Conservation (phyloP, 37 sponge, comb jelly and placozoan species). For the Haliclona indistincta region DNA sequence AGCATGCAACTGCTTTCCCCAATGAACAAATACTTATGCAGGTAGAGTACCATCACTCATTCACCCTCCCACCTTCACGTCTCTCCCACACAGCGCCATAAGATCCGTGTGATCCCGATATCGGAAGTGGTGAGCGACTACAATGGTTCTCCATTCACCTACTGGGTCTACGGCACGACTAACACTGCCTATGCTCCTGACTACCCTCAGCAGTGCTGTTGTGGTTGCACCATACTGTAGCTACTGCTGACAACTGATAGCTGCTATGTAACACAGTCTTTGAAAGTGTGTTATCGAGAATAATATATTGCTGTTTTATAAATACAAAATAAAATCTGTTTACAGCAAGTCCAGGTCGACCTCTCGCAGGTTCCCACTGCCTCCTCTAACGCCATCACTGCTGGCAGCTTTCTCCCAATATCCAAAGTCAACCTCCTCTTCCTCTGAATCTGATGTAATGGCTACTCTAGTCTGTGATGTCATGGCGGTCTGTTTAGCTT, state of each 20-base stretch:
- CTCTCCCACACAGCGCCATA: slow-evolving; percentile 47
- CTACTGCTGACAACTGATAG: too few species aligned
- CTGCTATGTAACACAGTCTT: too few species aligned
- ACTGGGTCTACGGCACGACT: slow-evolving; percentile 70
- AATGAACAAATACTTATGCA: slow-evolving; percentile 62
- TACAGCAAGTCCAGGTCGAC: not conserved
- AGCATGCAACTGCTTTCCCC: slow-evolving; percentile 46
- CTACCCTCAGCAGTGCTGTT: slow-evolving; percentile 81
- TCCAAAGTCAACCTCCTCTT: slow-evolving; percentile 31
- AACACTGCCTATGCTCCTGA: slow-evolving; percentile 42
- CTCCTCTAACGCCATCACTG: not conserved
- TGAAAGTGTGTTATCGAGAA: too few species aligned
- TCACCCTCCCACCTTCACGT: not conserved
- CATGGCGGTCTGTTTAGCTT: slow-evolving; percentile 27
- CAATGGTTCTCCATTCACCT: slow-evolving; percentile 43
- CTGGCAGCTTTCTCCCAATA: slow-evolving; percentile 16
- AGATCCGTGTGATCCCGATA: slow-evolving; percentile 66
- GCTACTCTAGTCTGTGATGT: not conserved
- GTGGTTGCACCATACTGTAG: slow-evolving; percentile 74
- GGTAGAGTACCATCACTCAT: slow-evolving; percentile 17
- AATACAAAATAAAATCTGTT: too few species aligned
- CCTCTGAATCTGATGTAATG: slow-evolving; percentile 6
- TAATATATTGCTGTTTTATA: too few species aligned
- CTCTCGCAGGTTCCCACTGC: not conserved
- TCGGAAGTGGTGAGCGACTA: slow-evolving; percentile 40